Conservation (phyloP, 2,113 vertebrate genomes). For the Dascyllus trimaculatus region DNA sequence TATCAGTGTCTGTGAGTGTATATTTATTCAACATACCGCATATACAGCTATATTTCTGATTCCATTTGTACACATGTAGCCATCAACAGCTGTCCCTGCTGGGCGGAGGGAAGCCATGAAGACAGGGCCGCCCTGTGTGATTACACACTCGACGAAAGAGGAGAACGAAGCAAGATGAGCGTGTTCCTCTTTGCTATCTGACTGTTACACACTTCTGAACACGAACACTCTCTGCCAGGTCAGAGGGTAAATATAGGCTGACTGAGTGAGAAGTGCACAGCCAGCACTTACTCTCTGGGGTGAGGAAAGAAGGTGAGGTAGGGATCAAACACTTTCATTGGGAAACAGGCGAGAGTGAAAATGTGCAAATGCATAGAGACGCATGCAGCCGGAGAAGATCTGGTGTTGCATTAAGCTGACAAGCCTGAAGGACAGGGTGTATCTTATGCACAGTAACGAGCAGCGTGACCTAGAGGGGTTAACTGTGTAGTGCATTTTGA, state of each 20-base stretch:
- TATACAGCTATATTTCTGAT: slow-evolving; percentile 18
- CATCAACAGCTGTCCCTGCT: slow-evolving; percentile 3
- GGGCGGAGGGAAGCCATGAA: neutral
- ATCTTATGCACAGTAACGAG: no score
- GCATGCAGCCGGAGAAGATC: neutral
- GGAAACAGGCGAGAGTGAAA: slow-evolving; percentile 19
- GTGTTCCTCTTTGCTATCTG: slow-evolving; percentile 11
- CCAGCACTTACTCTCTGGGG: slow-evolving; percentile 44
- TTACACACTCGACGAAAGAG: slow-evolving; percentile 29
- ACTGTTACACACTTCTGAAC: slow-evolving; percentile 24
- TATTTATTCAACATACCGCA: slow-evolving; percentile 18
- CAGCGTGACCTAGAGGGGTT: no score
- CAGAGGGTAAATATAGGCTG: slow-evolving; percentile 68
- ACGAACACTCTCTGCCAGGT: slow-evolving; percentile 33
- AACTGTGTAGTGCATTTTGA: neutral
- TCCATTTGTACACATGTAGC: slow-evolving; percentile 6
- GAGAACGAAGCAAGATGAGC: slow-evolving; percentile 22
- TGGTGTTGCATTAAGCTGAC: neutral
- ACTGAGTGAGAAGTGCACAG: slow-evolving; percentile 43
- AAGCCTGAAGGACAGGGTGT: no score
- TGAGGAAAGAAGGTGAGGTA: slow-evolving; percentile 7
- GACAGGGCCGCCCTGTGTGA: slow-evolving; percentile 23
- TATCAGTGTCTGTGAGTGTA: neutral
- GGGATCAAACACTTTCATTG: slow-evolving; percentile 15
- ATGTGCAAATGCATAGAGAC: neutral